phyloP scores from a whole-genome alignment of 2,797 vertebrate genomes.

The Jordanella pulchra region DNA sequence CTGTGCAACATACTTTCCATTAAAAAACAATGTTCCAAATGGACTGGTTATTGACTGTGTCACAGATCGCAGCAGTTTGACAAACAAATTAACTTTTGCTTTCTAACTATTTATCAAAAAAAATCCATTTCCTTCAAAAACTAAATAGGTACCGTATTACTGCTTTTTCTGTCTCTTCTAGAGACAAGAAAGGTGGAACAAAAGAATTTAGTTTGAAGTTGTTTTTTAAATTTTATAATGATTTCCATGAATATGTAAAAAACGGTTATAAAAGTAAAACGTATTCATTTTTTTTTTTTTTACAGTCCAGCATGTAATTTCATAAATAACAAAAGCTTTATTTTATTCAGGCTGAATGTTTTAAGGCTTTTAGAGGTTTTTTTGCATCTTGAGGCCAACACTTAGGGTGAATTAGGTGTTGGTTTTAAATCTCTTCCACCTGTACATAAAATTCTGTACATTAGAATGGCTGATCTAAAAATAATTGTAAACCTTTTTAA shows the following conservation, averaged over 20 bases:
- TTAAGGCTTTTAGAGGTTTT: background rate
- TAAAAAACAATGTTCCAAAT: constrained; percentile 17
- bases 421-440: background rate
- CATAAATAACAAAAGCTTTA: background rate
- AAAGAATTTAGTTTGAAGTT: background rate
- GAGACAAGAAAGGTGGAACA: background rate
- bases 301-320: background rate
- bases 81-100: constrained; percentile 19
- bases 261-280: background rate
- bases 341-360: background rate
- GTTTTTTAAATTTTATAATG: background rate
- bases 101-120: constrained; percentile 6
- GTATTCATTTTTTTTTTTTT: background rate
- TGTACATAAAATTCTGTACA: background rate
- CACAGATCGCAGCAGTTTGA: constrained; percentile 5
- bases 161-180: constrained; percentile 1
- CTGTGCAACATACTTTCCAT: background rate
- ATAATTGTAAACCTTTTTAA: background rate
- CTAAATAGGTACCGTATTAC: background rate
- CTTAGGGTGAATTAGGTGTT: background rate
- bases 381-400: background rate
- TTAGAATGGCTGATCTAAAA: background rate
- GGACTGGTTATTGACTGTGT: constrained; percentile 20
- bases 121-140: constrained; percentile 22
- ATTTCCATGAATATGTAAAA: background rate